These are phyloP conservation scores for Zaprionus obscuricornis DNA, from an alignment of 2,888 invertebrate genomes.

Conservation along the genomic window DNA sequence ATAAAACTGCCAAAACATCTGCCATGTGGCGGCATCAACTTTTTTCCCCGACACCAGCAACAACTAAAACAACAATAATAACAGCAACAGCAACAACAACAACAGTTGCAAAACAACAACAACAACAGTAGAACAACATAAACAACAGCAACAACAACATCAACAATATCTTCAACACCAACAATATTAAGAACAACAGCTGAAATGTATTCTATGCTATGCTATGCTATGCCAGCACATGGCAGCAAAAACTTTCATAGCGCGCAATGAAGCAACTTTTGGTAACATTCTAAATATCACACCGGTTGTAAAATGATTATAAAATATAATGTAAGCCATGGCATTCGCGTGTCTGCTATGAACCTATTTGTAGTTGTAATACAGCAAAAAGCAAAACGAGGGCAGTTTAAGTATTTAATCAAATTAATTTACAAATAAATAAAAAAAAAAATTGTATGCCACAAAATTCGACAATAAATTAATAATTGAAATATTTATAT, in stretches of 20 bases:
- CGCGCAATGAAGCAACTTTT: constrained; percentile 65
- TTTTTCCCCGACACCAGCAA: constrained; percentile 56
- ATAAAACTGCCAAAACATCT: constrained; percentile 74
- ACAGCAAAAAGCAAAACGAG: constrained; percentile 2
- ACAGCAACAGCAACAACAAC: constrained; percentile 4
- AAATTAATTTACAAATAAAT: neutral
- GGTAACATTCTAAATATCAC: constrained; percentile 69
- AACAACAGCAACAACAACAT: constrained; percentile 23
- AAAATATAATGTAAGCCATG: constrained; percentile 67
- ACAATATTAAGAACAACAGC: constrained; percentile 35
- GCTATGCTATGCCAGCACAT: too few relatives aligned
- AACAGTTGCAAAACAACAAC: constrained; percentile 3
- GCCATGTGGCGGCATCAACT: constrained; percentile 70
- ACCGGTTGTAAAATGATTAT: constrained; percentile 79
- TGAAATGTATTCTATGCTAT: constrained; percentile 36
- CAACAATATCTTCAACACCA: constrained; percentile 20
- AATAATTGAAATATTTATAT: too few relatives aligned
- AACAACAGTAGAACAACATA: neutral
- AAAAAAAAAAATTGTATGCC: neutral
- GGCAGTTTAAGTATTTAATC: neutral
- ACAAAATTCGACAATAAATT: too few relatives aligned
- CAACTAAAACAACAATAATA: constrained; percentile 46
- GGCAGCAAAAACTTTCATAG: constrained; percentile 50
- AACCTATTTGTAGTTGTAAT: constrained; percentile 10
- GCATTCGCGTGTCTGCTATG: constrained; percentile 15